Evolutionary conservation across 2,888 invertebrate species (phyloP).

Genomic region (Operophtera brumata): DNA sequence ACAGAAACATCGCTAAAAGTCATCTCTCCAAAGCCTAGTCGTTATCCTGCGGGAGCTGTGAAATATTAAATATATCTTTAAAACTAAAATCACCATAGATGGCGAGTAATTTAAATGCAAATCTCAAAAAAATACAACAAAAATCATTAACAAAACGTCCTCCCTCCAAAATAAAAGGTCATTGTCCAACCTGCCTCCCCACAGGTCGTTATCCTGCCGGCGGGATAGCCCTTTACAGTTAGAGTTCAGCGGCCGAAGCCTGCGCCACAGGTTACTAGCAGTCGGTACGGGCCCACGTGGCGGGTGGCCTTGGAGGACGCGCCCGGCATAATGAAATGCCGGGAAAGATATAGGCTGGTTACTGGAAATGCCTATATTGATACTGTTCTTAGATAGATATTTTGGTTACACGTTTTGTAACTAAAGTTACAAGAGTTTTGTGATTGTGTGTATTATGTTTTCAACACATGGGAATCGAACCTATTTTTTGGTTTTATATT

Average conservation of each 20-base stretch:
- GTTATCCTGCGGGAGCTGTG: no score
- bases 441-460: no score
- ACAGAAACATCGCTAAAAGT: no score
- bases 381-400: not conserved
- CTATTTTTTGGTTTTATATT: no score
- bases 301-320: slow-evolving; percentile 19
- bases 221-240: slow-evolving; percentile 35
- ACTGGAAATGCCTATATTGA: not conserved
- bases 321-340: slow-evolving; percentile 1
- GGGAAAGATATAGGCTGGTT: not conserved
- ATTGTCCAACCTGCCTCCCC: slow-evolving; percentile 2
- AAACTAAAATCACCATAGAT: no score
- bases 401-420: no score
- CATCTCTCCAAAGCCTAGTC: no score
- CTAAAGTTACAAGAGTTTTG: no score
- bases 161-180: slow-evolving; percentile 9
- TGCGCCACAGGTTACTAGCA: slow-evolving; percentile 14
- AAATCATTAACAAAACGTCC: not conserved
- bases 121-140: not conserved
- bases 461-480: no score
- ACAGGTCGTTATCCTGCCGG: slow-evolving; percentile 20
- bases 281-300: slow-evolving; percentile 17
- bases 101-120: not conserved
- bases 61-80: no score
- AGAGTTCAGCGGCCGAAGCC: slow-evolving; percentile 32